Evolutionary conservation across 2,113 vertebrate species (phyloP), one percentile per base, ranked within the genome.

Genomic region (Carassius carassius): DNA sequence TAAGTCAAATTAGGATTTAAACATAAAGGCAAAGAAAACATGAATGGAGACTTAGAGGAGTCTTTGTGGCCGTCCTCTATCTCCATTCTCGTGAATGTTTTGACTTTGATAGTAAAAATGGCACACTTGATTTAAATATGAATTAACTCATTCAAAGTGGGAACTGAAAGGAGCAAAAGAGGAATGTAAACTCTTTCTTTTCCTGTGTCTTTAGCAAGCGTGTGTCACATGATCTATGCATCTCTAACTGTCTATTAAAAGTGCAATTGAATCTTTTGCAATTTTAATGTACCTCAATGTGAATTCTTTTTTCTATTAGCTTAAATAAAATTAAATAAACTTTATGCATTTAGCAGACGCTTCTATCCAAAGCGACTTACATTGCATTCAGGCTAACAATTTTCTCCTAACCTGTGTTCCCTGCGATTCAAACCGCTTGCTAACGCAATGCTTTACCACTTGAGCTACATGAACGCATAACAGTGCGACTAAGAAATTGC

Each of bases 161-260:
- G 51, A 78, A 78, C 29, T 78, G 75, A 78, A 78, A 78, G 51
- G 29, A 78, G 29, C 29, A 76, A 32, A 78, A 78, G 49, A 56
- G 74, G 49, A 56, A 77, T 37, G 29, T n/a, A 1, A 14, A 58
- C 19, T 3, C 49, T 56, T 51, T 49, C 44, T 51, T 51, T 75
- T 77, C 49, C 74, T 58, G 51, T 35, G 17, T 58, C 51, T 56
- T 58, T n/a, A 37, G 10, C 29, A 54, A 58, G 11, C 17, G 4
- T 14, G 17, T 56, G 10, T 58, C 51, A 54, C 47, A 54, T 77
- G 75, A 58, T 56, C 4, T 56, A 8, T 3, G 5, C 17, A 0
- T 4, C 35, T 37, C 9, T 69, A 41, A 35, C 14, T 25, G 1
- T 23, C n/a, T 69, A 8, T 41, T 12, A 21, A 19, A 29, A 25